A percentile compares a stretch with the other conserved stretches of the same genome.
These are phyloP conservation scores for Ectemnius lituratus DNA, from an alignment of 2,888 invertebrate genomes.

Conservation along the genomic window DNA sequence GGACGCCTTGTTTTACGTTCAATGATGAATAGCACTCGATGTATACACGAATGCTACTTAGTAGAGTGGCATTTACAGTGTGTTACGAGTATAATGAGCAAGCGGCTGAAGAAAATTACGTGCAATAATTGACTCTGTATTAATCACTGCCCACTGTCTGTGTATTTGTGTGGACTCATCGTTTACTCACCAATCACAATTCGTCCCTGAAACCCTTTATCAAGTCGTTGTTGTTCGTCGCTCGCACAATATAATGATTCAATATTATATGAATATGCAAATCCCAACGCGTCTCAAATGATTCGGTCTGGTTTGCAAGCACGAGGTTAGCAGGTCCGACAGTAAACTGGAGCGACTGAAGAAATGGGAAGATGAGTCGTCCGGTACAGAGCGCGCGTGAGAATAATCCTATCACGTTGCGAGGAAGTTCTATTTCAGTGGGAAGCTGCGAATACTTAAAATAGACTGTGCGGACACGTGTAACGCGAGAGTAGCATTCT, in stretches of 20 bases:
- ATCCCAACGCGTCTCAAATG: too few relatives aligned
- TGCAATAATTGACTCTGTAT: not conserved
- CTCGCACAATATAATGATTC: too few relatives aligned
- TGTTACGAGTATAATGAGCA: conserved; percentile 5
- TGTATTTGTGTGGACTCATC: too few relatives aligned
- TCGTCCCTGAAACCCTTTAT: too few relatives aligned
- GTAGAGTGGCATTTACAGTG: not conserved
- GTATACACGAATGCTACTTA: not conserved
- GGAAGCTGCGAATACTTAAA: not conserved
- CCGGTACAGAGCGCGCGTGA: conserved; percentile 3
- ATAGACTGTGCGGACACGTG: conserved; percentile 17
- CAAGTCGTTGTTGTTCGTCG: too few relatives aligned
- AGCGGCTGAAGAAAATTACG: not conserved
- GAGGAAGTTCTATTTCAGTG: conserved; percentile 6
- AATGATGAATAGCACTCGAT: not conserved
- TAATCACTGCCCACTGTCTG: not conserved
- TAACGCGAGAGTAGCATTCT: conserved; percentile 11
- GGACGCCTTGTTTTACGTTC: not conserved
- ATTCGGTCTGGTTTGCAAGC: too few relatives aligned
- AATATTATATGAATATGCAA: too few relatives aligned
- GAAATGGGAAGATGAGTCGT: not conserved
- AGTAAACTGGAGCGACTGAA: not conserved
- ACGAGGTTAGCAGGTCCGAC: not conserved
- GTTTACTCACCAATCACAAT: too few relatives aligned
- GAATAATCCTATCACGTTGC: conserved; percentile 4